phyloP scores from a whole-genome alignment of 2,797 vertebrate genomes.

The Morelia viridis region DNA sequence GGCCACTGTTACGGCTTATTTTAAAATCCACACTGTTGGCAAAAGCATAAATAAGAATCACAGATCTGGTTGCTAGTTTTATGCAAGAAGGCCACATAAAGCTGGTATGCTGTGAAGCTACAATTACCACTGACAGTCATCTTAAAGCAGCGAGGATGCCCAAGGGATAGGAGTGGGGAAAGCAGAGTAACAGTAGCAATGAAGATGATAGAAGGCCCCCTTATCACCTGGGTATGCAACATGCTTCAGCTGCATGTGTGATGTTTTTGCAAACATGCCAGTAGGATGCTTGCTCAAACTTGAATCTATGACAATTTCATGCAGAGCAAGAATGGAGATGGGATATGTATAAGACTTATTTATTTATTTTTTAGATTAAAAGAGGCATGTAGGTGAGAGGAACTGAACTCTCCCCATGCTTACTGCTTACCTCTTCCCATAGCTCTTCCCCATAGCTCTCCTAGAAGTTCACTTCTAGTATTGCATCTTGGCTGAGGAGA shows the following conservation, averaged over 20 bases:
- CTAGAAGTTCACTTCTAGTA: neutral
- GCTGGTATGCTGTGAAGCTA: conserved; percentile 53
- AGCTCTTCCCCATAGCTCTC: neutral
- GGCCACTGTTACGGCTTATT: conserved; percentile 44
- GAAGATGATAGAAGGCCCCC: conserved; percentile 52
- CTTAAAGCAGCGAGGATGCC: conserved; percentile 57
- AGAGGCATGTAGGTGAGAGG: neutral
- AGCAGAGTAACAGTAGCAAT: neutral
- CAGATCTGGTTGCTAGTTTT: conserved; percentile 48
- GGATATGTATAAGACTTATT: neutral
- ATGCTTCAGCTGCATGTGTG: conserved; percentile 18
- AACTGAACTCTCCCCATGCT: neutral
- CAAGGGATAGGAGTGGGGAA: conserved; percentile 4
- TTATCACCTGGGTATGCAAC: conserved; percentile 42
- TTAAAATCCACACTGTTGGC: conserved; percentile 42
- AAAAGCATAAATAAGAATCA: conserved; percentile 60
- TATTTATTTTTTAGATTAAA: neutral
- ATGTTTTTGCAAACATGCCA: conserved; percentile 34
- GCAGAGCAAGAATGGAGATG: neutral
- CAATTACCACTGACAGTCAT: conserved; percentile 48
- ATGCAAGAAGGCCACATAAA: conserved; percentile 47
- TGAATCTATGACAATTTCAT: neutral
- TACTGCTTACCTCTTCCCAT: neutral
- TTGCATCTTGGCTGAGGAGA: neutral
- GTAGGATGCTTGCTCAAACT: neutral